Conservation (phyloP, 1,140 invertebrate genomes). For the Drosophila equinoxialis region DNA sequence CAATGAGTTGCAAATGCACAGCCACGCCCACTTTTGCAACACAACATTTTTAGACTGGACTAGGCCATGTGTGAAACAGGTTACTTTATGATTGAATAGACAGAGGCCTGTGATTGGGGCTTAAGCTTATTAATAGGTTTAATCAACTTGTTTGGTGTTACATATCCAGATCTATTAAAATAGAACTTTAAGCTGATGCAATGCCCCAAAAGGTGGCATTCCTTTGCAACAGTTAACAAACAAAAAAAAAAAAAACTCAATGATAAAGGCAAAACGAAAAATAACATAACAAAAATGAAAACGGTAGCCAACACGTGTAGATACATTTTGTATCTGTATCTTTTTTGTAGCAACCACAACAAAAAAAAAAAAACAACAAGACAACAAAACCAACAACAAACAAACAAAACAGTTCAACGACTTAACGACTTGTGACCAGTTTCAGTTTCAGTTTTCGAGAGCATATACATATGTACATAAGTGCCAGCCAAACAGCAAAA, state of each 20-base stretch:
- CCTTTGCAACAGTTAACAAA: slow-evolving; percentile 8
- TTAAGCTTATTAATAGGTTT: neutral
- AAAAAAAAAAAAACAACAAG: slow-evolving; percentile 1
- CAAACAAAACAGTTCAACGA: slow-evolving; percentile 59
- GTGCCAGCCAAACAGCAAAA: slow-evolving; percentile 31
- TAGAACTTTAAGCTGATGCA: slow-evolving; percentile 1
- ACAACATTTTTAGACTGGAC: slow-evolving; percentile 30
- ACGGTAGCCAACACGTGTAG: slow-evolving; percentile 64
- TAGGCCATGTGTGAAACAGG: slow-evolving; percentile 55
- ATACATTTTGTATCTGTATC: slow-evolving; percentile 70
- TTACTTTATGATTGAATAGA: slow-evolving; percentile 51
- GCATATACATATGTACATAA: slow-evolving; percentile 24
- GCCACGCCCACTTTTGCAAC: slow-evolving; percentile 21
- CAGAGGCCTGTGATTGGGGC: slow-evolving; percentile 10
- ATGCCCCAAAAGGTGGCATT: neutral
- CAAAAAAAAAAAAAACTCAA: slow-evolving; percentile 49
- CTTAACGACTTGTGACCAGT: slow-evolving; percentile 48
- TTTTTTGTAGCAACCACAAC: slow-evolving; percentile 13
- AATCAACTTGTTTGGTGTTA: neutral
- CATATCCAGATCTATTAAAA: slow-evolving; percentile 39
- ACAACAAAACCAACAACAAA: neutral
- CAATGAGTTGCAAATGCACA: slow-evolving; percentile 25
- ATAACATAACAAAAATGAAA: slow-evolving; percentile 15
- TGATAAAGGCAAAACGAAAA: slow-evolving; percentile 14
- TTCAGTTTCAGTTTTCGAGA: slow-evolving; percentile 38